Conservation (phyloP, 2,888 invertebrate genomes). For the Chorisops tibialis region DNA sequence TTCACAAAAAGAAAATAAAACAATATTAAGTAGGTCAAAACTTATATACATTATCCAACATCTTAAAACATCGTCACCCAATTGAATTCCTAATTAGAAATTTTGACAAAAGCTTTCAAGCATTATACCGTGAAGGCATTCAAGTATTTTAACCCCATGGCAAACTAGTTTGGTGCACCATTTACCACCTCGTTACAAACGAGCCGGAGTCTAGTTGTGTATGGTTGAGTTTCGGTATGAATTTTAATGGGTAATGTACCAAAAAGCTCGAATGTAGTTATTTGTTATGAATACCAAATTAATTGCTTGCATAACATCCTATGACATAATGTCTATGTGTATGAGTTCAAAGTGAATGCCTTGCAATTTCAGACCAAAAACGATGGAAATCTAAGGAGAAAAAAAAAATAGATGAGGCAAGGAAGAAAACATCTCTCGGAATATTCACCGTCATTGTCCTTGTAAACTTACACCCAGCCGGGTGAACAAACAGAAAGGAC, state of each 20-base stretch:
- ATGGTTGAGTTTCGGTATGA: background rate
- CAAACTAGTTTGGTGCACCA: background rate
- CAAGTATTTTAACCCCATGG: background rate
- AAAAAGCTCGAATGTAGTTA: conserved; percentile 4
- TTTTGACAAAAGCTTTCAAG: background rate
- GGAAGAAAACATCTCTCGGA: no score
- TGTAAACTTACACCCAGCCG: no score
- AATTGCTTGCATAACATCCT: conserved; percentile 12
- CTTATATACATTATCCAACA: background rate
- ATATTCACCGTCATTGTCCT: no score
- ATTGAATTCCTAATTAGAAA: conserved; percentile 13
- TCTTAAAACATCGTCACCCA: conserved; percentile 11
- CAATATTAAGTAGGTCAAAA: no score
- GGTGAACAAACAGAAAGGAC: no score
- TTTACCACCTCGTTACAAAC: background rate
- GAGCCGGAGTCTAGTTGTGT: background rate
- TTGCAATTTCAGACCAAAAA: no score
- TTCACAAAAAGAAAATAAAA: no score
- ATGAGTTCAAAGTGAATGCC: background rate
- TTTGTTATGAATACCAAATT: conserved; percentile 21
- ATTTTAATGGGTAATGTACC: background rate
- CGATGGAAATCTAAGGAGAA: no score
- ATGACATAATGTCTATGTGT: background rate
- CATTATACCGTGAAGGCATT: background rate
- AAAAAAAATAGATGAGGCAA: no score